Percentiles rank a stretch among this genome's conserved stretches.
phyloP scores from a whole-genome alignment of 1,140 invertebrate species.

The Magallana gigas region DNA sequence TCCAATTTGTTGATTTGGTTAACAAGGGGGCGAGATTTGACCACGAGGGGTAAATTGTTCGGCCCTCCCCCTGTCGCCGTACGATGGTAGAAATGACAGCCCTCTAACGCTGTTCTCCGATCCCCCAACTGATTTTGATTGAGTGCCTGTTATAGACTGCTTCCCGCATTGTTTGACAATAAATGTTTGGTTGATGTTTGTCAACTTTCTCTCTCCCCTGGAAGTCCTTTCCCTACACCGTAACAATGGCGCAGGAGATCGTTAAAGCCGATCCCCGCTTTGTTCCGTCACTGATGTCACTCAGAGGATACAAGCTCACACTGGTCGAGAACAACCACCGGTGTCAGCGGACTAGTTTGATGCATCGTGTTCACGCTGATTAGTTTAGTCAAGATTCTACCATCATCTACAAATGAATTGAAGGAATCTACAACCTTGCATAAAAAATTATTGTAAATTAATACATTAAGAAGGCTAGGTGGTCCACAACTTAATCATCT shows the following conservation, averaged over 20 bases:
- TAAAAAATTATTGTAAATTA: too few species aligned
- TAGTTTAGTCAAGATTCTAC: too few species aligned
- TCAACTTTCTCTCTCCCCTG: slow-evolving; percentile 18
- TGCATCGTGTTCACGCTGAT: too few species aligned
- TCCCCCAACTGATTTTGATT: neutral
- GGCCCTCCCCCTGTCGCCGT: slow-evolving; percentile 1
- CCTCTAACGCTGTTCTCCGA: neutral
- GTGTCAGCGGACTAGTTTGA: too few species aligned
- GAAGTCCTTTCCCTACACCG: neutral
- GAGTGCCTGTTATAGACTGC: too few species aligned
- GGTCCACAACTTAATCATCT: too few species aligned
- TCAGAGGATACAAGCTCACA: too few species aligned
- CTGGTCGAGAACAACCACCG: too few species aligned
- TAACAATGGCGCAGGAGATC: neutral
- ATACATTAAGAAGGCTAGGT: too few species aligned
- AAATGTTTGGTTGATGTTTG: slow-evolving; percentile 20
- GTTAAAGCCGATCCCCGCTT: neutral
- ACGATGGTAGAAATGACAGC: neutral
- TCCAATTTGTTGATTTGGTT: slow-evolving; percentile 11
- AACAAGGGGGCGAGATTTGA: slow-evolving; percentile 14
- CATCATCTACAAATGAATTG: too few species aligned
- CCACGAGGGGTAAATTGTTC: neutral
- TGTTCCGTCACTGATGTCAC: neutral
- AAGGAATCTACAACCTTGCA: too few species aligned
- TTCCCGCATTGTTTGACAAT: slow-evolving; percentile 6